A percentile compares a stretch with the other conserved stretches of the same genome.
These are phyloP conservation scores for Adelognathus sp. DNA, from an alignment of 2,888 invertebrate genomes.

Conservation along the genomic window DNA sequence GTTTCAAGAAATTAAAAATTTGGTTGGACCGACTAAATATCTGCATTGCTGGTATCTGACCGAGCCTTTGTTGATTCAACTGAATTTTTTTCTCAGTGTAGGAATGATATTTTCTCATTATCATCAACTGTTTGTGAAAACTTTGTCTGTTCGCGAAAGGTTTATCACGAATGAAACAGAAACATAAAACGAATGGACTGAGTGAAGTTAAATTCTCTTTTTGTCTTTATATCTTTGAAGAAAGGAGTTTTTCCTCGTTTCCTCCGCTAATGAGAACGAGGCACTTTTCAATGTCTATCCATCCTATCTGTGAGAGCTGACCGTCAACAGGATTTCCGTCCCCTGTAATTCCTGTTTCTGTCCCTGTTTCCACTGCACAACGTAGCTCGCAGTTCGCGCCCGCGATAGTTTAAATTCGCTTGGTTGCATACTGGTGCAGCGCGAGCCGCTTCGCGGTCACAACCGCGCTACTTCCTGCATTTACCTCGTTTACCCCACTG, in stretches of 20 bases:
- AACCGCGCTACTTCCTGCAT: slow-evolving; percentile 25
- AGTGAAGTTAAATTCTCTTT: too few relatives aligned
- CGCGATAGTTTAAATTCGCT: slow-evolving; percentile 13
- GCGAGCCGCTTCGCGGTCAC: neutral
- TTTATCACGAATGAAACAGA: too few relatives aligned
- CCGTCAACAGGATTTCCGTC: slow-evolving; percentile 14
- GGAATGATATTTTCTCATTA: too few relatives aligned
- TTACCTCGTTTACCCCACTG: neutral
- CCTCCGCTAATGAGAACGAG: neutral
- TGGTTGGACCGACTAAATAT: too few relatives aligned
- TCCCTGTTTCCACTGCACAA: slow-evolving; percentile 6
- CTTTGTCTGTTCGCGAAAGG: too few relatives aligned
- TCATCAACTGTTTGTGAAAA: too few relatives aligned
- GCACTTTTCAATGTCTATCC: neutral
- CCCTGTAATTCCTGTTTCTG: slow-evolving; percentile 1
- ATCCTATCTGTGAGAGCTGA: neutral
- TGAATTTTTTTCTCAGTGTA: too few relatives aligned
- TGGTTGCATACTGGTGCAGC: neutral
- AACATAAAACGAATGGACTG: too few relatives aligned
- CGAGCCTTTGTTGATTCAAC: too few relatives aligned
- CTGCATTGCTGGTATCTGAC: too few relatives aligned
- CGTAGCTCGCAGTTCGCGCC: too few relatives aligned
- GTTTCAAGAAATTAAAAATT: too few relatives aligned
- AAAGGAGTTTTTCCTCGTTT: neutral
- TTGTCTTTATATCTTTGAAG: neutral